Conservation (phyloP, 2,888 invertebrate species). For the Stenichneumon culpator region DNA sequence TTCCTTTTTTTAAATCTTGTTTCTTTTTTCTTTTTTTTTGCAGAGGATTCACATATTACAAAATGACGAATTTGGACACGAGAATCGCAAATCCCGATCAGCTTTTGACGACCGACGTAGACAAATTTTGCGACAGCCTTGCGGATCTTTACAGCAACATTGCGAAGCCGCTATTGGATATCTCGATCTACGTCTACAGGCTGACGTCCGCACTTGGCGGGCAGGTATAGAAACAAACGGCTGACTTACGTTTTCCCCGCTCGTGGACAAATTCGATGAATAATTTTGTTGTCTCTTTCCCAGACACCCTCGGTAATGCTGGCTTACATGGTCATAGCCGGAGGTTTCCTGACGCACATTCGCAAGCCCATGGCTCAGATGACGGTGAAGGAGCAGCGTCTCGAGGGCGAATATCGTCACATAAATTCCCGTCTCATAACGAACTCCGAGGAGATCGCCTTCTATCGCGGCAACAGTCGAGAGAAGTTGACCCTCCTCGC, state of each 20-base stretch:
- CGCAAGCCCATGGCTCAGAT: slow-evolving; percentile 94
- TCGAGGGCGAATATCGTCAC: slow-evolving; percentile 99
- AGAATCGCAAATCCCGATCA: slow-evolving; percentile 98
- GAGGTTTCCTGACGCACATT: slow-evolving; percentile 93
- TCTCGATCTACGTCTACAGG: slow-evolving; percentile 96
- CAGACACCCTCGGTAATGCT: slow-evolving; percentile 96
- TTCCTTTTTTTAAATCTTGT: slow-evolving; percentile 20
- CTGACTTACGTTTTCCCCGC: background rate
- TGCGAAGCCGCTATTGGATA: slow-evolving; percentile 97
- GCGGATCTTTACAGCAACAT: slow-evolving; percentile 98
- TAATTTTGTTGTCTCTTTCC: slow-evolving; percentile 69
- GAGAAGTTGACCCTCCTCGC: slow-evolving; percentile 95
- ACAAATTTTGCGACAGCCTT: slow-evolving; percentile 98
- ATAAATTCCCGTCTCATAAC: slow-evolving; percentile 98
- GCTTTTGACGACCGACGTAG: slow-evolving; percentile 97
- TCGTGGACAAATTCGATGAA: background rate
- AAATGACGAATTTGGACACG: slow-evolving; percentile 97
- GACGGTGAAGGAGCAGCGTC: slow-evolving; percentile 97
- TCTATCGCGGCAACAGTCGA: slow-evolving; percentile 93
- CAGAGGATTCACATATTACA: slow-evolving; percentile 98
- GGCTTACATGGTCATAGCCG: slow-evolving; percentile 94
- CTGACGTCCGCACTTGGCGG: slow-evolving; percentile 95
- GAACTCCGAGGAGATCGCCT: slow-evolving; percentile 97
- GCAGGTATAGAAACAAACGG: slow-evolving; percentile 85
- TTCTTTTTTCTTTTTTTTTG: slow-evolving; percentile 78